Evolutionary conservation across 2,888 invertebrate genomes (phyloP).

Genomic region (Heliconius erato): DNA sequence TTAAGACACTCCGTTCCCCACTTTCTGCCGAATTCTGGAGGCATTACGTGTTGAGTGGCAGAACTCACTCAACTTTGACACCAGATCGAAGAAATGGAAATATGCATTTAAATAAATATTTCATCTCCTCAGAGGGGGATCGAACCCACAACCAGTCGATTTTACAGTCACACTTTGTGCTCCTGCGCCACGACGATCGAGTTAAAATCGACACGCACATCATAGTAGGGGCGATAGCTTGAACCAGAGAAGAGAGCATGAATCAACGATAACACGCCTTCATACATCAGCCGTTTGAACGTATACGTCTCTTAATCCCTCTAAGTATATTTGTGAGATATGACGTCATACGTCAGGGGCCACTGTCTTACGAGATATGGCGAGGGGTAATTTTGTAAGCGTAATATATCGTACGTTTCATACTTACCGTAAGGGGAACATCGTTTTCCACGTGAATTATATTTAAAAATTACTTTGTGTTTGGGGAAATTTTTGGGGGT

Average conservation of each 20-base stretch:
- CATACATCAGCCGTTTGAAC: slow-evolving; percentile 71
- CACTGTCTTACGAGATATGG: slow-evolving; percentile 55
- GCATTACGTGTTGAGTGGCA: too few relatives aligned
- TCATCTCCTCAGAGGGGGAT: too few relatives aligned
- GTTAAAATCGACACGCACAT: background rate
- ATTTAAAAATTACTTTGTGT: slow-evolving; percentile 37
- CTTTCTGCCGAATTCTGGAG: too few relatives aligned
- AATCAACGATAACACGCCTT: slow-evolving; percentile 68
- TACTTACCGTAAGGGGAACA: slow-evolving; percentile 37
- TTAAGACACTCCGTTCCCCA: too few relatives aligned
- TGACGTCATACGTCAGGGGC: slow-evolving; percentile 75
- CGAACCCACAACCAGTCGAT: too few relatives aligned
- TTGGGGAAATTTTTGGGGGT: background rate
- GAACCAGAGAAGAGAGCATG: slow-evolving; percentile 61
- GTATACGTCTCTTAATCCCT: slow-evolving; percentile 73
- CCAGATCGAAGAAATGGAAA: too few relatives aligned
- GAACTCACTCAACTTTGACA: too few relatives aligned
- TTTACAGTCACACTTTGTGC: too few relatives aligned
- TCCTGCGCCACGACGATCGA: background rate
- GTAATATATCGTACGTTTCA: slow-evolving; percentile 51
- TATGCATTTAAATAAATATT: too few relatives aligned
- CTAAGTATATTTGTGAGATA: slow-evolving; percentile 73
- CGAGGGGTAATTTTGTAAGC: slow-evolving; percentile 45
- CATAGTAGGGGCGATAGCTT: slow-evolving; percentile 47
- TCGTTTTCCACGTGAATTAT: slow-evolving; percentile 32